These are phyloP conservation scores for Lineus longissimus DNA, from an alignment of 1,140 invertebrate species.

Conservation along the genomic window DNA sequence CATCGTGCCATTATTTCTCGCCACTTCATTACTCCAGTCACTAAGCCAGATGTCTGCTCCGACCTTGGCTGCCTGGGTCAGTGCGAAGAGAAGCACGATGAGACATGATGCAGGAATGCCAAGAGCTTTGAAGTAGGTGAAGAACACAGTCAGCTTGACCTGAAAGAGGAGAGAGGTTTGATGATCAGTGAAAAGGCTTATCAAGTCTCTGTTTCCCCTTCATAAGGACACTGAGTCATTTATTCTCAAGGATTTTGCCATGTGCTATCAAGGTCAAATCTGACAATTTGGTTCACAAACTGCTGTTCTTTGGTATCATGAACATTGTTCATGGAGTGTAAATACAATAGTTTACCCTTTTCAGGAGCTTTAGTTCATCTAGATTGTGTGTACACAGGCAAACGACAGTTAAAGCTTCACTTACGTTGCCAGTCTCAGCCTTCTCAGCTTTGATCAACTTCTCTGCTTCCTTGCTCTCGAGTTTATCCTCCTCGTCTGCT, in stretches of 20 bases:
- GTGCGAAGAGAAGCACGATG: slow-evolving; percentile 78
- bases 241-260: too few species aligned
- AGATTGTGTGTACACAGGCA: too few species aligned
- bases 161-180: slow-evolving; percentile 42
- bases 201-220: too few species aligned
- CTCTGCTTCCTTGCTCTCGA: slow-evolving; percentile 21
- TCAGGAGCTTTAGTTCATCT: too few species aligned
- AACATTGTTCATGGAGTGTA: too few species aligned
- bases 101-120: slow-evolving; percentile 69
- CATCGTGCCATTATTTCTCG: slow-evolving; percentile 28
- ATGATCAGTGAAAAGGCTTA: too few species aligned
- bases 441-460: slow-evolving; percentile 41
- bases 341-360: too few species aligned
- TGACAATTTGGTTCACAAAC: too few species aligned
- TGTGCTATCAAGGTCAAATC: too few species aligned
- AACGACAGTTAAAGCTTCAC: not conserved
- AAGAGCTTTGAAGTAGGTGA: slow-evolving; percentile 82
- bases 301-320: too few species aligned
- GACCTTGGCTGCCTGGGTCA: slow-evolving; percentile 79
- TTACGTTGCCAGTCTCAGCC: slow-evolving; percentile 39
- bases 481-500: not conserved
- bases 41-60: slow-evolving; percentile 91
- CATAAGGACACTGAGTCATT: too few species aligned
- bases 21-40: slow-evolving; percentile 68
- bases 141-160: slow-evolving; percentile 85